Conservation (phyloP, 2,888 invertebrate genomes). For the Phrixothrix hirtus region DNA sequence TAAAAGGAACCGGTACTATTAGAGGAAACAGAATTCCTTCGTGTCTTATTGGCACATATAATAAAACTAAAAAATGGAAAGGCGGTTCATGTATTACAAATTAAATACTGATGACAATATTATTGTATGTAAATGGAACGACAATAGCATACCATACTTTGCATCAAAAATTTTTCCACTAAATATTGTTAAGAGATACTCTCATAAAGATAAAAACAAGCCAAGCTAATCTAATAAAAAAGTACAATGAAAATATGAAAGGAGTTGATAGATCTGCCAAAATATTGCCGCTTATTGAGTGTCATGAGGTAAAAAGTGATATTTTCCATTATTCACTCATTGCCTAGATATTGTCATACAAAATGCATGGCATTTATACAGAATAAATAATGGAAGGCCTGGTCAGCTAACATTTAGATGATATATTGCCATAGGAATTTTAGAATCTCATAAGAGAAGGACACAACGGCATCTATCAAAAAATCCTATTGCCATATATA, state of each 20-base stretch:
- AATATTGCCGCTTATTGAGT: conserved; percentile 31
- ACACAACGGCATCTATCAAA: background rate
- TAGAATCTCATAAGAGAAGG: too few relatives aligned
- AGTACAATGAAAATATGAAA: conserved; percentile 1
- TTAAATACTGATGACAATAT: background rate
- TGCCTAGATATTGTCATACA: conserved; percentile 31
- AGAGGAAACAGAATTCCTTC: background rate
- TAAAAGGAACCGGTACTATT: conserved; percentile 1
- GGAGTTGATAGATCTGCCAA: conserved; percentile 15
- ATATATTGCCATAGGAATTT: too few relatives aligned
- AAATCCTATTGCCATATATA: background rate
- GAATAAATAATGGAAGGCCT: background rate
- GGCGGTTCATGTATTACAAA: background rate
- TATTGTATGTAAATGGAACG: too few relatives aligned
- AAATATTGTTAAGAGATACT: background rate
- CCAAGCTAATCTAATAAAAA: background rate
- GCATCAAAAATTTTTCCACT: background rate
- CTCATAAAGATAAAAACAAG: background rate
- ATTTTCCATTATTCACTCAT: conserved; percentile 30
- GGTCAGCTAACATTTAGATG: conserved; percentile 28
- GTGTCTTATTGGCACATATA: background rate
- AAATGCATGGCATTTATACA: conserved; percentile 19
- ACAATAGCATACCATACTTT: background rate
- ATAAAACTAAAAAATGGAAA: background rate
- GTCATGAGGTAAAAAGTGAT: conserved; percentile 33